Evolutionary conservation across 2,797 vertebrate genomes (phyloP).

Genomic region (Pantherophis vulpinus): DNA sequence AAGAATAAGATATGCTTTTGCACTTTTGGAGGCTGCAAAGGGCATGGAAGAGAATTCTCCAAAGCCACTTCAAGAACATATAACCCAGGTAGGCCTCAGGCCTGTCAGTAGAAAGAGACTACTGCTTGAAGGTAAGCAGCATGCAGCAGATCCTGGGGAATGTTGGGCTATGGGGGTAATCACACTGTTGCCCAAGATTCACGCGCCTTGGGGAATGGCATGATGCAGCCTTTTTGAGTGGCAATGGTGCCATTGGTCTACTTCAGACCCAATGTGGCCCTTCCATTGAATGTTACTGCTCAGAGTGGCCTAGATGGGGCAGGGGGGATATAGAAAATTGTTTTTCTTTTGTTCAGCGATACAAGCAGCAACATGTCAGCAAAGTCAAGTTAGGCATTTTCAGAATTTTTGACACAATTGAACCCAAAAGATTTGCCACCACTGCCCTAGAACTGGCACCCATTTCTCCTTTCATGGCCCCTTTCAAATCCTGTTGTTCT

Average conservation of each 20-base stretch:
- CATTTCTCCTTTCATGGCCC: background rate
- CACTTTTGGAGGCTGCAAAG: background rate
- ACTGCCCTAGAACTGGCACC: background rate
- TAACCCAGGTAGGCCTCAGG: background rate
- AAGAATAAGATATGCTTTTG: background rate
- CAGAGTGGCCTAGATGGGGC: background rate
- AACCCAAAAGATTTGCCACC: background rate
- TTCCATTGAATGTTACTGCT: background rate
- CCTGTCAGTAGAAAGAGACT: background rate
- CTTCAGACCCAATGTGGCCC: background rate
- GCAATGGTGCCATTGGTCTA: background rate
- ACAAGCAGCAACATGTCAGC: background rate
- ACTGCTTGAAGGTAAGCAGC: background rate
- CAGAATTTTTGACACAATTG: background rate
- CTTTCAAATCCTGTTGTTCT: background rate
- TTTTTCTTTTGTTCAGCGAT: background rate
- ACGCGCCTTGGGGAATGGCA: background rate
- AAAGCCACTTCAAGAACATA: background rate
- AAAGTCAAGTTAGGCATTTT: background rate
- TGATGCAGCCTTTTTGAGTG: background rate
- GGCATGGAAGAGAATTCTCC: background rate
- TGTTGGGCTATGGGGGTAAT: background rate
- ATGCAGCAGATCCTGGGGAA: background rate
- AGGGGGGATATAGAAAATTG: background rate
- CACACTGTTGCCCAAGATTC: background rate